Conservation (phyloP, 2,888 invertebrate species). For the Monoplex corrugatus region DNA sequence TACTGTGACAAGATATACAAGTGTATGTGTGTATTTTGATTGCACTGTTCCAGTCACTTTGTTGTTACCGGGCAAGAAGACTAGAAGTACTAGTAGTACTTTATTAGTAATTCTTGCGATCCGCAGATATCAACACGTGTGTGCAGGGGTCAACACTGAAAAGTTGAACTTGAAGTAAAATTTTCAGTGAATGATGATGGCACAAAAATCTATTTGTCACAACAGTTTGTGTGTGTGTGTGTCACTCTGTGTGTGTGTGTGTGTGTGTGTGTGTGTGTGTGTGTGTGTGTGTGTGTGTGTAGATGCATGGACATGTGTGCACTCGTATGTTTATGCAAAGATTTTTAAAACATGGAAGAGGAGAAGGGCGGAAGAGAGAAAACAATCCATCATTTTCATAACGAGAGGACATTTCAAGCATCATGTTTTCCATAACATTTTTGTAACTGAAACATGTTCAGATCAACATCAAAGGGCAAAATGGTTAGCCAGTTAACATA, state of each 20-base stretch:
- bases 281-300: not conserved
- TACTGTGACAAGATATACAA: no score
- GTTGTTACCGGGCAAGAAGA: no score
- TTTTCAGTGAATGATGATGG: no score
- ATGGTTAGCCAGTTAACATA: constrained; percentile 42
- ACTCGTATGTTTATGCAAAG: not conserved
- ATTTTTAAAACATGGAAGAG: not conserved
- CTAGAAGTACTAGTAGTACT: no score
- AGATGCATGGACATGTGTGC: not conserved
- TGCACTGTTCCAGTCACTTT: no score
- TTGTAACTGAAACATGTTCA: not conserved
- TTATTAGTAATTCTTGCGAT: no score
- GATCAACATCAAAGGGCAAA: constrained; percentile 29
- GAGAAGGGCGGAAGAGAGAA: not conserved
- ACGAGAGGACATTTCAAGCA: no score
- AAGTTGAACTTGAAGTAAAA: no score
- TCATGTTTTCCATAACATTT: not conserved
- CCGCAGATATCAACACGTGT: no score
- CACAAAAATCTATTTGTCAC: no score
- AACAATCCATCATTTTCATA: not conserved
- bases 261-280: not conserved
- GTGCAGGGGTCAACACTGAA: no score
- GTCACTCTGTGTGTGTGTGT: not conserved
- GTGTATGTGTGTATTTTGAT: no score
- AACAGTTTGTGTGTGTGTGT: not conserved